Base-by-base conservation (phyloP, 2,888 invertebrate genomes). In the Synanthedon myopaeformis region DNA sequence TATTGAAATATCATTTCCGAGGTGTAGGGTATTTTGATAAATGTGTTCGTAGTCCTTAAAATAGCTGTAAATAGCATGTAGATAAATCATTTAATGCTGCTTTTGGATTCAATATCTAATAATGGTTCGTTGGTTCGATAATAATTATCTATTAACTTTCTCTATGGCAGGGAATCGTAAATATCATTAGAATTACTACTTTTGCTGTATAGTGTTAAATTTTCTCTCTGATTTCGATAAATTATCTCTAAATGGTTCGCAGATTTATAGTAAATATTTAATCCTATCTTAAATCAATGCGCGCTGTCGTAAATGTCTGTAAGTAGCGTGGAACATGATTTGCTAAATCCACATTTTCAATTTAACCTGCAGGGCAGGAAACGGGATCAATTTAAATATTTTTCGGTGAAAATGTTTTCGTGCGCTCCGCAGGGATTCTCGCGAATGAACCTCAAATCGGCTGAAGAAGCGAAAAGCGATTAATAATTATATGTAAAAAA, bases 261-360 rank as follows among this genome's bases (percentile, higher is more conserved):
- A 11, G 3, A 42, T n/a, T 42, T n/a, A 1, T 1, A 8, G n/a
- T 42, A n/a, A 23, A 12, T 42, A 45, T 45, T 13, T 45, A 45
- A 45, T 45, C 13, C 45, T 45, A 13, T 45, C 41, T 28, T 51
- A 45, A n/a, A 10, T 23, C 19, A n/a, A 28, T 52, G 41, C 42
- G 11, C 12, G n/a, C 13, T 50, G 23, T 12, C 54, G 41, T 52
- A 49, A 23, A 49, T 52, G 41, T 52, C n/a, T 48, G 35, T 13
- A 49, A 14, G 52, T 52, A 17, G 13, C 13, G 35, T n/a, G 11
- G 28, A 19, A 45, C 49, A 14, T 54, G 54, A 56, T 57, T 57
- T 54, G 49, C 56, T 56, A 57, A 58, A 59, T 59, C 59, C 55
- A 57, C 58, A 57, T 59, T 60, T 59, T 55, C 57, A 60, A 60